phyloP scores from a whole-genome alignment of 1,140 invertebrate genomes.

The Philopotamus ludificatus region DNA sequence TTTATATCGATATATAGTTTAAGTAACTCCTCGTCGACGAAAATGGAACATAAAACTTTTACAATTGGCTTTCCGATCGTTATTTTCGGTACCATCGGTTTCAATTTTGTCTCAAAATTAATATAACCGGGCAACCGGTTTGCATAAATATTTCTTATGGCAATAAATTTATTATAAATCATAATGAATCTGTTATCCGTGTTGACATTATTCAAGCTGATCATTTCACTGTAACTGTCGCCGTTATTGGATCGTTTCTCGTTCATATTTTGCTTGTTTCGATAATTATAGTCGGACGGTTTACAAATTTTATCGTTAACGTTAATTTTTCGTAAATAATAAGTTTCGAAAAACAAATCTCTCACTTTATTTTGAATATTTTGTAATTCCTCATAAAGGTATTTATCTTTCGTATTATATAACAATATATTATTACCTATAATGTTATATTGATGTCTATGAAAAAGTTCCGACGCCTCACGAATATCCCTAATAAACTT shows the following conservation, averaged over 20 bases:
- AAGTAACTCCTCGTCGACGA: conserved; percentile 52
- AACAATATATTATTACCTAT: conserved; percentile 65
- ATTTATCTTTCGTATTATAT: conserved; percentile 52
- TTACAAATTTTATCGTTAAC: conserved; percentile 51
- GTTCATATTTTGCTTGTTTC: conserved; percentile 50
- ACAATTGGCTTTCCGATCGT: conserved; percentile 49
- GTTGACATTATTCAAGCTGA: conserved; percentile 51
- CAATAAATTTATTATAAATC: conserved; percentile 52
- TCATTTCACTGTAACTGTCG: conserved; percentile 56
- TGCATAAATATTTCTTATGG: conserved; percentile 34
- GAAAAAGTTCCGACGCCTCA: conserved; percentile 64
- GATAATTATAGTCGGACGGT: conserved; percentile 47
- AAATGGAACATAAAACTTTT: conserved; percentile 53
- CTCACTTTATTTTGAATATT: conserved; percentile 53
- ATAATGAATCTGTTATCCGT: no score
- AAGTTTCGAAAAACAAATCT: conserved; percentile 55
- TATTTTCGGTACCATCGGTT: conserved; percentile 34
- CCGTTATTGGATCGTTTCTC: conserved; percentile 45
- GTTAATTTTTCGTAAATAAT: conserved; percentile 51
- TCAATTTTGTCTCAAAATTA: conserved; percentile 46
- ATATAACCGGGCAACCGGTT: conserved; percentile 47
- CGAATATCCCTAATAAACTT: conserved; percentile 69
- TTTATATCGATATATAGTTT: conserved; percentile 48
- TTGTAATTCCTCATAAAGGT: conserved; percentile 53
- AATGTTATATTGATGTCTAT: conserved; percentile 62